Evolutionary conservation across 1,140 invertebrate species (phyloP).

Genomic region (Solen grandis): DNA sequence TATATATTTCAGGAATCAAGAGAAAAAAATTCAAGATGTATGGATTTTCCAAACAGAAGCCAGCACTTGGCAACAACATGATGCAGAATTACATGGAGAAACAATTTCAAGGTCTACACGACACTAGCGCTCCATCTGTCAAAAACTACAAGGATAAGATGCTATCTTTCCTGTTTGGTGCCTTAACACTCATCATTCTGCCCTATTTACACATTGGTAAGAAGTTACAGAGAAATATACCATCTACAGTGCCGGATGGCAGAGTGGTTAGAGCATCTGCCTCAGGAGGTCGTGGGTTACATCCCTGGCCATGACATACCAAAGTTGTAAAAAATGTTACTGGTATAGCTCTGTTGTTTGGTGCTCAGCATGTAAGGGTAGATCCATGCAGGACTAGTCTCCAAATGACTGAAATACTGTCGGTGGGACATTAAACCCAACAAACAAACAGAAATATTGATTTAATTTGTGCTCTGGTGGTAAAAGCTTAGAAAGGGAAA

Average conservation of each 20-base stretch:
- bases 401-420: too few relatives aligned
- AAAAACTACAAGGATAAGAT: constrained; percentile 71
- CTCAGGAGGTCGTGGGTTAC: neutral
- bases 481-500: too few relatives aligned
- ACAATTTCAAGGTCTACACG: constrained; percentile 70
- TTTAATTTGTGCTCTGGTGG: too few relatives aligned
- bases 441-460: too few relatives aligned
- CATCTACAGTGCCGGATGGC: neutral
- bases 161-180: constrained; percentile 64
- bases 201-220: constrained; percentile 77
- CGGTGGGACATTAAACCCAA: too few relatives aligned
- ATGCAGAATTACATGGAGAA: constrained; percentile 74
- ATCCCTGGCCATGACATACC: neutral
- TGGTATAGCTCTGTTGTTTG: neutral
- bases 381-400: too few relatives aligned
- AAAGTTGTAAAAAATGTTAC: neutral
- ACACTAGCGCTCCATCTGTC: constrained; percentile 62
- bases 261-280: neutral
- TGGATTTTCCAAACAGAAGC: constrained; percentile 41
- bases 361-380: neutral
- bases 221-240: constrained; percentile 7
- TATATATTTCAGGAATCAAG: too few relatives aligned
- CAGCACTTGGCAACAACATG: constrained; percentile 51
- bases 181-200: constrained; percentile 63
- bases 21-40: constrained; percentile 10